Evolutionary conservation across 2,113 vertebrate genomes (phyloP).

Genomic region (Microcebus murinus): DNA sequence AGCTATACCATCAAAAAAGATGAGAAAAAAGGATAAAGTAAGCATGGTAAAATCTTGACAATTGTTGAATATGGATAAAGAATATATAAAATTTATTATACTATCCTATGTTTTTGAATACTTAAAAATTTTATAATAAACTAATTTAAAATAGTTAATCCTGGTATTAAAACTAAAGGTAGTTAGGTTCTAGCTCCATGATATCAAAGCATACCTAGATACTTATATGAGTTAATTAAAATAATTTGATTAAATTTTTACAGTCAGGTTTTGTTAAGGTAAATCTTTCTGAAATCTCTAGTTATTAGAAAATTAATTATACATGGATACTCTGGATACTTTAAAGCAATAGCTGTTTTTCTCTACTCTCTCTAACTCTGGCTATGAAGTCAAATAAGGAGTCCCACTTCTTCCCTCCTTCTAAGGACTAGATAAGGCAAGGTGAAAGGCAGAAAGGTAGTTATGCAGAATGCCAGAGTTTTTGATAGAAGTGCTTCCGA

Average conservation of each 20-base stretch:
- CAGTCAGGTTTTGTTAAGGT: conserved; percentile 65
- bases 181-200: conserved; percentile 65
- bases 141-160: conserved; percentile 53
- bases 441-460: not conserved
- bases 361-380: not conserved
- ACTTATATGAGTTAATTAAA: conserved; percentile 81
- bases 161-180: conserved; percentile 27
- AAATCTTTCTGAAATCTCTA: conserved; percentile 70
- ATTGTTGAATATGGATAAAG: not conserved
- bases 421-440: not conserved
- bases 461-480: not conserved
- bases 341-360: not conserved
- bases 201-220: conserved; percentile 73
- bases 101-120: not conserved
- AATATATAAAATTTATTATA: not conserved
- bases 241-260: conserved; percentile 64
- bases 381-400: not conserved
- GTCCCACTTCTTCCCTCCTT: not conserved
- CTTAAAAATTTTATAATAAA: conserved; percentile 39
- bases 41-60: not conserved
- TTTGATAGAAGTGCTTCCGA: not conserved
- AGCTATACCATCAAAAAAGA: not conserved
- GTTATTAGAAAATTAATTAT: conserved; percentile 57
- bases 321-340: not conserved
- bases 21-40: not conserved